A percentile compares a stretch with the other conserved stretches of the same genome.
Conservation (phyloP, 2,797 vertebrate genomes). For the Orientallactaga sibirica region DNA sequence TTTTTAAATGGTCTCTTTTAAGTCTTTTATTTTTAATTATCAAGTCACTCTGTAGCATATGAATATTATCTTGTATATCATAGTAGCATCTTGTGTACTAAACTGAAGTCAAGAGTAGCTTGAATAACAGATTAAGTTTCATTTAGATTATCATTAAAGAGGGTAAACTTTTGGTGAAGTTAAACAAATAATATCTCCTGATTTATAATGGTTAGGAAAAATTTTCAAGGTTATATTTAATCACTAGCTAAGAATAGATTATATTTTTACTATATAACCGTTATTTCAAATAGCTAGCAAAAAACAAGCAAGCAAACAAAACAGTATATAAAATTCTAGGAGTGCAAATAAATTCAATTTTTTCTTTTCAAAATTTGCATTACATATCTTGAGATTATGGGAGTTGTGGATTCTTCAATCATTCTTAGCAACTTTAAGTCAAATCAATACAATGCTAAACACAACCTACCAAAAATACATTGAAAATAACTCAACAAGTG, state of each 20-base stretch:
- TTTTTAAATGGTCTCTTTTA: neutral
- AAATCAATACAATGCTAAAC: constrained; percentile 23
- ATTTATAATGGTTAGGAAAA: constrained; percentile 60
- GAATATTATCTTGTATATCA: constrained; percentile 20
- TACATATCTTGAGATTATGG: constrained; percentile 21
- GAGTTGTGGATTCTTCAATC: neutral
- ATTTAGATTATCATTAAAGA: constrained; percentile 66
- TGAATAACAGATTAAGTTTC: neutral
- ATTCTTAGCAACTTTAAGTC: constrained; percentile 4
- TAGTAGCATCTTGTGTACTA: neutral
- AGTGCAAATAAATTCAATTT: constrained; percentile 59
- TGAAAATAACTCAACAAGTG: neutral
- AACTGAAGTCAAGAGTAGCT: constrained; percentile 51
- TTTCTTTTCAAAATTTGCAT: constrained; percentile 74
- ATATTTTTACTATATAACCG: constrained; percentile 50
- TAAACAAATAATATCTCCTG: constrained; percentile 65
- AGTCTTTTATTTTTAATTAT: constrained; percentile 21
- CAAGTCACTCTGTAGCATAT: neutral
- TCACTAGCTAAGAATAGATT: constrained; percentile 3
- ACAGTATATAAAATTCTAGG: neutral
- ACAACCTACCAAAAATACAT: constrained; percentile 45
- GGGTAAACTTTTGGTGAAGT: constrained; percentile 58
- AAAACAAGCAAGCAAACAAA: constrained; percentile 42
- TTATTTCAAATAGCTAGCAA: constrained; percentile 51
- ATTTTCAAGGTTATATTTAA: constrained; percentile 61